Percentiles rank a stretch among this genome's conserved stretches.
These are phyloP conservation scores for Nasonia oneida DNA, from an alignment of 2,888 invertebrate genomes.

Conservation along the genomic window DNA sequence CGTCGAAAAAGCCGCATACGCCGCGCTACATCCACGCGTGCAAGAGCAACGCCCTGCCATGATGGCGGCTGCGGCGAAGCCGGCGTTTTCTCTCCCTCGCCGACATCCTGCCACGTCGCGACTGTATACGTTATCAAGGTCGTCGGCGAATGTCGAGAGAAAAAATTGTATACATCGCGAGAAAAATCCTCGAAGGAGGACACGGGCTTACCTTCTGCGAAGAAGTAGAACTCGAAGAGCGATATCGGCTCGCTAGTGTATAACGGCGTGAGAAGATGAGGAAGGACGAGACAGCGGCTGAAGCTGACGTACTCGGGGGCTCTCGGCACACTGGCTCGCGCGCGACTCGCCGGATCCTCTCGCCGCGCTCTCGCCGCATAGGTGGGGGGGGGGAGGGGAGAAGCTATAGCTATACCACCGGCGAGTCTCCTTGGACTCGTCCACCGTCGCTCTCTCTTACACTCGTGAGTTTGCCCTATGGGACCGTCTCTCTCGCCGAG, in stretches of 20 bases:
- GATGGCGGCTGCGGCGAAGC: slow-evolving; percentile 69
- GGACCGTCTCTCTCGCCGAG: not conserved
- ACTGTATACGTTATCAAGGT: not conserved
- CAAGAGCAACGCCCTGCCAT: slow-evolving; percentile 75
- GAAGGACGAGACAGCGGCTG: slow-evolving; percentile 10
- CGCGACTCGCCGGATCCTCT: slow-evolving; percentile 48
- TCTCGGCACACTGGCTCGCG: slow-evolving; percentile 58
- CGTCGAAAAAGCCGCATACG: not conserved
- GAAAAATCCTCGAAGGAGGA: not conserved
- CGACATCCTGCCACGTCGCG: slow-evolving; percentile 26
- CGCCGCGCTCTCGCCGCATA: slow-evolving; percentile 11
- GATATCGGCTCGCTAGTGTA: not conserved
- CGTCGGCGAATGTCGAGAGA: not conserved
- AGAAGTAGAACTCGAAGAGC: slow-evolving; percentile 1
- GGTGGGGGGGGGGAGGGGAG: slow-evolving; percentile 17
- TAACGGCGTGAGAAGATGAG: slow-evolving; percentile 1
- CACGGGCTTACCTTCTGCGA: slow-evolving; percentile 5
- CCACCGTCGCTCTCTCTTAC: slow-evolving; percentile 41
- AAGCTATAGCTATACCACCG: slow-evolving; percentile 2
- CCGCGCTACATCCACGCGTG: slow-evolving; percentile 1
- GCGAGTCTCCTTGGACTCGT: slow-evolving; percentile 57
- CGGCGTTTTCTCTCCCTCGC: slow-evolving; percentile 55
- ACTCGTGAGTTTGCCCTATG: no score
- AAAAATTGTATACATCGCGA: not conserved
- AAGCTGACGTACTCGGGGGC: slow-evolving; percentile 49